Evolutionary conservation across 2,113 vertebrate genomes (phyloP), one percentile per base, ranked within the genome.

Genomic region (Marmota monax): DNA sequence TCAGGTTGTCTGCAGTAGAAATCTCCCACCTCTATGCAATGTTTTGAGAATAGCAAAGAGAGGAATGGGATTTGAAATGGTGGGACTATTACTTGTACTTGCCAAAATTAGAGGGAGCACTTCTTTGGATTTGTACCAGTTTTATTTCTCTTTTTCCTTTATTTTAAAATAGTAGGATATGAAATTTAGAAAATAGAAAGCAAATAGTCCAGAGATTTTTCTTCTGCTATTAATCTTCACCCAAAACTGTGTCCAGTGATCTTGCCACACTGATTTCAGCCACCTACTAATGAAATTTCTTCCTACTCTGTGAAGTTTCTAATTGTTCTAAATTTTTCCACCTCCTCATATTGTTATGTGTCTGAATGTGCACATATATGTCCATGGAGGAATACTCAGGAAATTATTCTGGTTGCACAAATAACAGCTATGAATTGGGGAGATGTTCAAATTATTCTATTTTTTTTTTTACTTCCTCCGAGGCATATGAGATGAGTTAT

Each of bases 241-340:
- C 61, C 61, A n/a, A 53, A 89, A 96, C 63, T 87, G 74, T 93
- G 58, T 88, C 94, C 93, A 84, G 0, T 96, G 91, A 93, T 93
- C 92, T 97, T 69, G 65, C 42, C 96, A 94, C 65, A 79, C 70
- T 87, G 94, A 79, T 67, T 65, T 73, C 87, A 51, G 56, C 84
- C 96, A 97, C 96, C 95, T 97, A 94, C 74, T 53, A 8, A 70
- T 80, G 79, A 94, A 61, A 94, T 92, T 51, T 91, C 72, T 96
- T 95, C 51, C 84, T 67, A 39, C 89, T 90, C 42, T 32, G 56
- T 63, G 89, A 94, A 86, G 89, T 87, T 84, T 92, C 95, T 95
- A 93, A 86, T 83, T 96, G 86, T 93, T 96, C 58, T 92, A 88
- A 72, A 83, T 74, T 97, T 93, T 95, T 58, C 67, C 37, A 27